These are phyloP conservation scores for Cabera pusaria DNA, from an alignment of 2,888 invertebrate species.

Conservation along the genomic window DNA sequence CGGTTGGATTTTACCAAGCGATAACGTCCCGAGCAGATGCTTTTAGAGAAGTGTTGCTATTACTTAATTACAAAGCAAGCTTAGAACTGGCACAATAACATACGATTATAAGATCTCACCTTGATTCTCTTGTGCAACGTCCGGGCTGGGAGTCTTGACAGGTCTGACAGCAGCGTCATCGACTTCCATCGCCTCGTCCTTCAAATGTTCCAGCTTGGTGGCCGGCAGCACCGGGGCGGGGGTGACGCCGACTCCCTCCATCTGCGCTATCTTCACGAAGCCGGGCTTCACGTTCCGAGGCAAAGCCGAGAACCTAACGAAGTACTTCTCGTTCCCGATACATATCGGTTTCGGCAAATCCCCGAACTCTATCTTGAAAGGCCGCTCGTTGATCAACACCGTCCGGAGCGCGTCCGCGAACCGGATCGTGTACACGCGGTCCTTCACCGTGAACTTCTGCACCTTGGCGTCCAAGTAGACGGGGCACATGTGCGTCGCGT, in stretches of 20 bases:
- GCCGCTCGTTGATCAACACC: slow-evolving; percentile 90
- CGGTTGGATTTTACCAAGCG: no score
- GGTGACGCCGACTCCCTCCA: slow-evolving; percentile 83
- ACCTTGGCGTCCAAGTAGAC: slow-evolving; percentile 93
- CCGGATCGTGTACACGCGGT: slow-evolving; percentile 88
- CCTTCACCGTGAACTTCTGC: slow-evolving; percentile 90
- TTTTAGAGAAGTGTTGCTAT: no score
- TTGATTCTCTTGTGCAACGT: slow-evolving; percentile 55
- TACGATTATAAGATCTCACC: no score
- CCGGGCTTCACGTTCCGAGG: slow-evolving; percentile 90
- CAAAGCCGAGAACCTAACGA: slow-evolving; percentile 90
- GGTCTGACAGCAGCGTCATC: slow-evolving; percentile 34
- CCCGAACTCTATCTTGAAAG: slow-evolving; percentile 91
- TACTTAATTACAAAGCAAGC: no score
- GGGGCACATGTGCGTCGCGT: slow-evolving; percentile 90
- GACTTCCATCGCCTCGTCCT: slow-evolving; percentile 48
- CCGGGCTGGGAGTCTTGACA: slow-evolving; percentile 64
- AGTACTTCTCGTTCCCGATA: slow-evolving; percentile 89
- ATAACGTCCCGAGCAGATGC: no score
- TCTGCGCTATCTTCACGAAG: slow-evolving; percentile 86
- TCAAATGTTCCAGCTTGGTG: slow-evolving; percentile 35
- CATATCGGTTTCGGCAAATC: slow-evolving; percentile 91
- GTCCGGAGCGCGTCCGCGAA: slow-evolving; percentile 91
- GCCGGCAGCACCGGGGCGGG: slow-evolving; percentile 33
- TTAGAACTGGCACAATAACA: no score